Evolutionary conservation across 2,888 invertebrate genomes (phyloP).

Genomic region (Cosmia pyralina): DNA sequence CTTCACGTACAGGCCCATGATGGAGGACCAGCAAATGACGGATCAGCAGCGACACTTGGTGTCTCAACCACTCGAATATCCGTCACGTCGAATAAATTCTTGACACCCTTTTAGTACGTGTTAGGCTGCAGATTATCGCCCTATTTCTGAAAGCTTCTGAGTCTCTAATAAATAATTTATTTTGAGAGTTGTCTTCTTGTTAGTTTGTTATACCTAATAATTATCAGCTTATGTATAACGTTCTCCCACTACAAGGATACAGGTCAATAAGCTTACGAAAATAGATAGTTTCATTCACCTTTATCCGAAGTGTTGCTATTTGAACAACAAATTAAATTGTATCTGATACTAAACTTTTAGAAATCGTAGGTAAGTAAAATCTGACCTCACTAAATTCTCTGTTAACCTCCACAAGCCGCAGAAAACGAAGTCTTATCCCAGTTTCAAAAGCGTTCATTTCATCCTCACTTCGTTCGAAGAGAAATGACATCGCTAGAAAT

Average conservation of each 20-base stretch:
- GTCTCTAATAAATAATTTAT: not conserved
- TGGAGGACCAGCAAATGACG: no score
- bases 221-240: not conserved
- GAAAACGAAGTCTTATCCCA: not conserved
- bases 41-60: no score
- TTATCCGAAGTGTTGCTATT: not conserved
- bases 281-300: not conserved
- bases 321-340: not conserved
- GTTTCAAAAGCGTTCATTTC: conserved; percentile 17
- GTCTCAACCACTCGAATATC: no score
- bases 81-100: no score
- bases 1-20: no score
- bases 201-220: not conserved
- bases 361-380: not conserved
- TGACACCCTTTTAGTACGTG: no score
- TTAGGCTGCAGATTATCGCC: no score
- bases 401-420: not conserved
- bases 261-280: not conserved
- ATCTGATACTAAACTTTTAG: not conserved
- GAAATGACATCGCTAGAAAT: conserved; percentile 36
- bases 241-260: not conserved
- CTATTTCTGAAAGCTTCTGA: no score
- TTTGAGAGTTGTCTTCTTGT: not conserved
- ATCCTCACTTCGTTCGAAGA: conserved; percentile 14
- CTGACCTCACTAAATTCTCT: no score